phyloP scores from a whole-genome alignment of 2,888 invertebrate genomes.

The Scaptodrosophila latifasciaeformis region DNA sequence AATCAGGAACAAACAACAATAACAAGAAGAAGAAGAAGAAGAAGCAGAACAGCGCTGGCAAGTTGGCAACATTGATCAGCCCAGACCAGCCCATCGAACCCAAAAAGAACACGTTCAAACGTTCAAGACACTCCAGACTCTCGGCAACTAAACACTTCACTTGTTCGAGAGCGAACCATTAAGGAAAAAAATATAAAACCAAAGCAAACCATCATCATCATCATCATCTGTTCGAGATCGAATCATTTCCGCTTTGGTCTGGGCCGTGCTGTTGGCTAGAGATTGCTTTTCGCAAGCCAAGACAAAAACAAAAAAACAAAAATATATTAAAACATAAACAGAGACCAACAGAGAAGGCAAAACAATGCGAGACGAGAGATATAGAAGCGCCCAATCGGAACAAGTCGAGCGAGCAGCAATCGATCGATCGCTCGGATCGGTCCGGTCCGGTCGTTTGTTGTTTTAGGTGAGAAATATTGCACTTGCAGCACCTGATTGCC shows the following conservation, averaged over 20 bases:
- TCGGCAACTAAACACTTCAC: too few species aligned
- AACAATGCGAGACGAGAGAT: slow-evolving; percentile 24
- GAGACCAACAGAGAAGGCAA: slow-evolving; percentile 3
- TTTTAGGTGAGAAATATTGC: slow-evolving; percentile 38
- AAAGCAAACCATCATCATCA: too few species aligned
- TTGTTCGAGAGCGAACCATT: slow-evolving; percentile 53
- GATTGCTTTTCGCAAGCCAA: slow-evolving; percentile 36
- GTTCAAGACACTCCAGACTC: too few species aligned
- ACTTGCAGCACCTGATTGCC: slow-evolving; percentile 69
- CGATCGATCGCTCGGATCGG: slow-evolving; percentile 25
- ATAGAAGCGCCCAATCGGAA: slow-evolving; percentile 61
- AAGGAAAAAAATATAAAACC: too few species aligned
- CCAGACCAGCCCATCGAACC: slow-evolving; percentile 12
- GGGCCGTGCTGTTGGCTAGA: too few species aligned
- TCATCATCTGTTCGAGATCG: slow-evolving; percentile 18
- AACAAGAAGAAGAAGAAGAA: slow-evolving; percentile 6
- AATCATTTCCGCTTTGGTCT: slow-evolving; percentile 62
- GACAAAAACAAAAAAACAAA: slow-evolving; percentile 10
- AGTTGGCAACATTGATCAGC: not conserved
- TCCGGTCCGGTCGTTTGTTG: not conserved
- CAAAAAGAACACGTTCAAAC: slow-evolving; percentile 43
- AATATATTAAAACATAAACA: slow-evolving; percentile 12
- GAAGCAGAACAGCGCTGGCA: too few species aligned
- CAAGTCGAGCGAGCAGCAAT: slow-evolving; percentile 27
- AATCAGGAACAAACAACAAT: slow-evolving; percentile 22